Conservation (phyloP, 2,113 vertebrate genomes). For the Heloderma charlesbogerti region DNA sequence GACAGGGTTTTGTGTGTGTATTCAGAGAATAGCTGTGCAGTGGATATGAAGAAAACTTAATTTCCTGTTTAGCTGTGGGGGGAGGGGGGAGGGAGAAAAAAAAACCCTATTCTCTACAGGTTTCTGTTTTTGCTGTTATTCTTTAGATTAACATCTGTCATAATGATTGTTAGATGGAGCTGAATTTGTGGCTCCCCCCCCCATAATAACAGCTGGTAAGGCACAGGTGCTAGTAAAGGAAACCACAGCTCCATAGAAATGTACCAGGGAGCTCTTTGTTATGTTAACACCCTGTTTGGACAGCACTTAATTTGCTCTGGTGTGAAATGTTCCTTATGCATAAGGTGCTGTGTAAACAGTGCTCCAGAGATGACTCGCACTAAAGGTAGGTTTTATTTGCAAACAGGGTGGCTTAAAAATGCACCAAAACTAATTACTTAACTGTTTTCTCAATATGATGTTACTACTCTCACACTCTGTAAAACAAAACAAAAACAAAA, state of each 20-base stretch:
- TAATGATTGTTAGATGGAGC: constrained; percentile 45
- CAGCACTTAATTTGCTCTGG: constrained; percentile 68
- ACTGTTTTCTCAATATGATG: constrained; percentile 19
- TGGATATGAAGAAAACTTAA: constrained; percentile 36
- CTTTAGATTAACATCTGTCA: constrained; percentile 45
- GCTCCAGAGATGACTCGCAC: constrained; percentile 44
- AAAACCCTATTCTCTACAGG: neutral
- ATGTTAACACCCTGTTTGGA: constrained; percentile 68
- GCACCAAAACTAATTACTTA: constrained; percentile 32
- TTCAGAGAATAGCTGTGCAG: constrained; percentile 35
- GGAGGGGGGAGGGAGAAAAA: neutral
- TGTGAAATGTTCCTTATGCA: constrained; percentile 65
- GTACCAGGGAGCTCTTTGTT: constrained; percentile 57
- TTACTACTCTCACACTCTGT: neutral
- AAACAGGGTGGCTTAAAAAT: constrained; percentile 57
- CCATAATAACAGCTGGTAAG: constrained; percentile 61
- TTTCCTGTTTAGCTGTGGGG: constrained; percentile 23
- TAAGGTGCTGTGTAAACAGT: constrained; percentile 59
- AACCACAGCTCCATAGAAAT: constrained; percentile 39
- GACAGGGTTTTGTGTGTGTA: neutral
- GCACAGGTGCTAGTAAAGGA: constrained; percentile 70
- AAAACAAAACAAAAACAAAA: neutral
- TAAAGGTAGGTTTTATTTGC: constrained; percentile 58
- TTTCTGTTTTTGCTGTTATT: constrained; percentile 13
- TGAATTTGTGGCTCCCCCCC: constrained; percentile 11